Evolutionary conservation across 2,113 vertebrate genomes (phyloP).

Genomic region (Thamnaconus septentrionalis): DNA sequence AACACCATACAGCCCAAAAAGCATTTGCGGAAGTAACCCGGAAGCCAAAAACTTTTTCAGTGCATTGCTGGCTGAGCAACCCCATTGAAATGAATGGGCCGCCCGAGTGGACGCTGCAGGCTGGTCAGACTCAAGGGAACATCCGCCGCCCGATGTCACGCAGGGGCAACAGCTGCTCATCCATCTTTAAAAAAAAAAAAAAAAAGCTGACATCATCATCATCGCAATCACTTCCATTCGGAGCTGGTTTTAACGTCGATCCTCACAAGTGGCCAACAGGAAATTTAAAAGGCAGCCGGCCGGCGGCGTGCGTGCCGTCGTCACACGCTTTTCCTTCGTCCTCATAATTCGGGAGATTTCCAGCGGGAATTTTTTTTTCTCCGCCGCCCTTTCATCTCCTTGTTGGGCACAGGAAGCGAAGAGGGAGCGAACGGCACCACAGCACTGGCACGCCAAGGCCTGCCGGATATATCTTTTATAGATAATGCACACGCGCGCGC

Average conservation of each 20-base stretch:
- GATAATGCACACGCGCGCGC: conserved; percentile 9
- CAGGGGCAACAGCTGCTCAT: not conserved
- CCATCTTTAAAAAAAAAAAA: not conserved
- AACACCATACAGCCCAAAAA: no score
- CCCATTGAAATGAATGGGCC: no score
- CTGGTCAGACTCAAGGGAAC: conserved; percentile 24
- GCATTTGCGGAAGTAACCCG: no score
- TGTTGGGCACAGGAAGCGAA: conserved; percentile 38
- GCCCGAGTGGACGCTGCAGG: not conserved
- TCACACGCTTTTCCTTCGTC: conserved; percentile 49
- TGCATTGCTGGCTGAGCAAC: no score
- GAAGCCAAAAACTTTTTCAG: no score
- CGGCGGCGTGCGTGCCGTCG: not conserved
- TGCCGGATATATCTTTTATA: conserved; percentile 57
- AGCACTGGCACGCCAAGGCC: conserved; percentile 42
- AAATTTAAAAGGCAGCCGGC: not conserved
- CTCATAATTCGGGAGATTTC: conserved; percentile 57
- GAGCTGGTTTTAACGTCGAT: conserved; percentile 13
- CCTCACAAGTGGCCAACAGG: conserved; percentile 10
- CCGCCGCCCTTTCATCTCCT: conserved; percentile 58
- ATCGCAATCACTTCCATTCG: conserved; percentile 15
- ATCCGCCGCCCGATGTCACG: conserved; percentile 31
- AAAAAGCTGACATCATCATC: conserved; percentile 25
- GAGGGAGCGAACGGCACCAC: conserved; percentile 47
- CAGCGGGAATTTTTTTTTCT: conserved; percentile 62